Evolutionary conservation across 2,113 vertebrate species (phyloP), one percentile per base, ranked within the genome.

Genomic region (Acinonyx jubatus): DNA sequence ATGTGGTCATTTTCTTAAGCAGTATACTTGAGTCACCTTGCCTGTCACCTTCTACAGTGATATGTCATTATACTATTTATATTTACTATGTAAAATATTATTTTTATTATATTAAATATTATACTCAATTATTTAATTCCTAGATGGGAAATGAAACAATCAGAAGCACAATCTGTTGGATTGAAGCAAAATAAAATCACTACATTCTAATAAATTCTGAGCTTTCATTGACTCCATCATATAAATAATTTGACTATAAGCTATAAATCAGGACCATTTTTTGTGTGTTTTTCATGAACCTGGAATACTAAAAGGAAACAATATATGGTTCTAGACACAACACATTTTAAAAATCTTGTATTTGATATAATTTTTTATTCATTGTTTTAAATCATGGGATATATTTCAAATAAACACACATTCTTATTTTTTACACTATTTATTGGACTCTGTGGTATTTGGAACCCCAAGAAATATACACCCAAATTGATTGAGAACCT

Each of bases 201-300:
- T 85, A 12, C 5, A 65, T 78, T 92, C 15, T 93, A 85, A 69
- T 73, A 71, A 61, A 33, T 79, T 91, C 55, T 94, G 19, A 89
- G 7, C n/a, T 71, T 38, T 76, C 3, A 38, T 31, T 81, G 19
- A 1, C 23, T 95, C 18, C 55, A 91, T 71, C 73, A 52, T 57
- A 71, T 27, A 90, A 92, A 50, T 91, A 87, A 79, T 55, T 73
- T 90, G 11, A 33, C 80, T 81, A 91, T 74, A 95, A 89, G 21
- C 29, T 91, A 3, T 71, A 92, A 48, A 25, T 63, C 33, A 87
- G 36, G 11, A 57, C 55, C 7, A 78, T 50, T 38, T 41, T 88
- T 36, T 91, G n/a, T 73, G 10, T 73, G 10, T 76, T 84, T 83
- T 31, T 87, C 18, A 21, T 48, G 14, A 41, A n/a, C 50, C 1